Conservation (phyloP, 2,888 invertebrate genomes). For the Mythimna pallens region DNA sequence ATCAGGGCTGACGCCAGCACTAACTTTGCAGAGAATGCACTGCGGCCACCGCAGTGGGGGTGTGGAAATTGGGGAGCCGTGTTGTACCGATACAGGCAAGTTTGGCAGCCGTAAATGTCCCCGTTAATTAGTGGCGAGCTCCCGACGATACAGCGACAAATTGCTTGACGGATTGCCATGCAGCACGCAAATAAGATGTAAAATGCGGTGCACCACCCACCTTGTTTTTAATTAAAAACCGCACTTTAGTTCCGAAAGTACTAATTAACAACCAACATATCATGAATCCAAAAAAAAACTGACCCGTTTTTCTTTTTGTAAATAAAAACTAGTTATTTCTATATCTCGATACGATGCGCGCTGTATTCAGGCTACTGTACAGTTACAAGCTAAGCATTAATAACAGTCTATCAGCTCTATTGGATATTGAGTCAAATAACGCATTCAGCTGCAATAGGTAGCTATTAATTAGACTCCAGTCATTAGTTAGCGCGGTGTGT, state of each 20-base stretch:
- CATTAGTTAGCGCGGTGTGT: constrained; percentile 78
- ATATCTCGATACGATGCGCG: neutral
- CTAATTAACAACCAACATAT: neutral
- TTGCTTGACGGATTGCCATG: constrained; percentile 80
- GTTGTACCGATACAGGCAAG: constrained; percentile 77
- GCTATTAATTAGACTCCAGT: constrained; percentile 81
- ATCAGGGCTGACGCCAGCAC: constrained; percentile 64
- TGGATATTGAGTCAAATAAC: constrained; percentile 64
- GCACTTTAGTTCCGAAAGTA: constrained; percentile 3
- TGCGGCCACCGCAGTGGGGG: constrained; percentile 63
- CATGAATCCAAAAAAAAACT: neutral
- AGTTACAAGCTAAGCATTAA: constrained; percentile 16
- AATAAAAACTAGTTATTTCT: constrained; percentile 4
- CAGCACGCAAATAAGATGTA: constrained; percentile 77
- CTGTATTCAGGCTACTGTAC: constrained; percentile 17
- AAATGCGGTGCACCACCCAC: constrained; percentile 24
- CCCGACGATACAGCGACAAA: constrained; percentile 83
- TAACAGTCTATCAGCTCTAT: constrained; percentile 46
- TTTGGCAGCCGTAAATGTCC: constrained; percentile 85
- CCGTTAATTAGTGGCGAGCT: constrained; percentile 86
- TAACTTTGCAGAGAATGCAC: constrained; percentile 69
- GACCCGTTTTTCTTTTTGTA: neutral
- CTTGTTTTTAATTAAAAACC: constrained; percentile 28
- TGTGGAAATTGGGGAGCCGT: constrained; percentile 65
- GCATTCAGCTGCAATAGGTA: constrained; percentile 73